These are phyloP conservation scores for Thalassoma bifasciatum DNA, from an alignment of 2,113 vertebrate genomes.

Conservation along the genomic window DNA sequence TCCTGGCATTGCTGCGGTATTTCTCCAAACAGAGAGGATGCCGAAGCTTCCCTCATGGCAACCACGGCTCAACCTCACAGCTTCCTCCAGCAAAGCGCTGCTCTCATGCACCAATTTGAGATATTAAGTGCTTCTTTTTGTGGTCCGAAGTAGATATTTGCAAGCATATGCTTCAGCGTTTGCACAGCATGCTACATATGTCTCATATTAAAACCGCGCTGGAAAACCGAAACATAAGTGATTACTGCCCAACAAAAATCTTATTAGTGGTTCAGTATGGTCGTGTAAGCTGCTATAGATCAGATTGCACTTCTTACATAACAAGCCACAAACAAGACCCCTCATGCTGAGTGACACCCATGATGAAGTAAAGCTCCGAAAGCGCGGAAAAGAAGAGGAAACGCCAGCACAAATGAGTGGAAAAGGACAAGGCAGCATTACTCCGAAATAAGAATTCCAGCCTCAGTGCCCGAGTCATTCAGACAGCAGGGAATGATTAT, in stretches of 20 bases:
- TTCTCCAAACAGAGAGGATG: slow-evolving; percentile 31
- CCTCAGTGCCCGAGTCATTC: slow-evolving; percentile 35
- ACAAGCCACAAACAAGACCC: slow-evolving; percentile 58
- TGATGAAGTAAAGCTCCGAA: slow-evolving; percentile 34
- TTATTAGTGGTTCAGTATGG: slow-evolving; percentile 58
- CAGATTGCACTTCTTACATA: slow-evolving; percentile 57
- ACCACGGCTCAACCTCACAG: slow-evolving; percentile 21
- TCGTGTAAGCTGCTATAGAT: slow-evolving; percentile 34
- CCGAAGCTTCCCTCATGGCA: slow-evolving; percentile 19
- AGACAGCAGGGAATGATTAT: slow-evolving; percentile 63
- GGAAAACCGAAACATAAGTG: slow-evolving; percentile 33
- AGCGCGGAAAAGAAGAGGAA: slow-evolving; percentile 49
- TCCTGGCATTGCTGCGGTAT: slow-evolving; percentile 42
- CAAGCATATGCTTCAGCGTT: slow-evolving; percentile 34
- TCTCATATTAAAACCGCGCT: slow-evolving; percentile 44
- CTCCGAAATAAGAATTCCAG: slow-evolving; percentile 19
- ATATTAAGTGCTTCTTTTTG: slow-evolving; percentile 53
- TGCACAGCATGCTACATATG: slow-evolving; percentile 42
- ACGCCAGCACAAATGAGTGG: slow-evolving; percentile 31
- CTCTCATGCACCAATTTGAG: slow-evolving; percentile 28
- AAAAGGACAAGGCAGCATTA: slow-evolving; percentile 28
- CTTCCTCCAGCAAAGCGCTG: slow-evolving; percentile 25
- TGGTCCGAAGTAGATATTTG: slow-evolving; percentile 27
- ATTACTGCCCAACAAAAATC: slow-evolving; percentile 60
- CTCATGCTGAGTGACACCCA: slow-evolving; percentile 47